phyloP scores from a whole-genome alignment of 1,140 invertebrate species.

The Pogonomyrmex californicus region DNA sequence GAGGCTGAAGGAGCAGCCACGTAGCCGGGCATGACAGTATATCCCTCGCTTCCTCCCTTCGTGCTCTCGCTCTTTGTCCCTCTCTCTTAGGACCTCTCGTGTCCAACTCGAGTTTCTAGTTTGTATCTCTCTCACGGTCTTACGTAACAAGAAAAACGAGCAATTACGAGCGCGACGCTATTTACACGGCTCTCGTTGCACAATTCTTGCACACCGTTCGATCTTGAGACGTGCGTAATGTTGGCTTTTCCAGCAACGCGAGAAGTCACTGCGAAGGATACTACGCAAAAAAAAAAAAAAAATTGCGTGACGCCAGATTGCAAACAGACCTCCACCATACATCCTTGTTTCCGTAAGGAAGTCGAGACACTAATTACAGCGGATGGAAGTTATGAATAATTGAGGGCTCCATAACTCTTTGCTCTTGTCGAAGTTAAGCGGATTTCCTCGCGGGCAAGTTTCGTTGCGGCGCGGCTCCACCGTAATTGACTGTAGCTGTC shows the following conservation, averaged over 20 bases:
- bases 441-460: constrained; percentile 30
- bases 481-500: constrained; percentile 8
- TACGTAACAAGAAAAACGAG: constrained; percentile 35
- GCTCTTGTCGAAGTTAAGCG: constrained; percentile 37
- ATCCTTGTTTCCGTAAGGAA: neutral
- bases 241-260: neutral
- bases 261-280: neutral
- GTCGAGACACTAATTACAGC: neutral
- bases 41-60: constrained; percentile 18
- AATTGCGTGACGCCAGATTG: neutral
- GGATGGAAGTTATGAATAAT: constrained; percentile 12
- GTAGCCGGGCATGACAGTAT: constrained; percentile 24
- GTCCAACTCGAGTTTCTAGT: constrained; percentile 37
- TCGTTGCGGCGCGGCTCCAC: neutral
- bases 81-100: neutral
- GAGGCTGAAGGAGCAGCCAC: constrained; percentile 29
- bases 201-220: constrained; percentile 16
- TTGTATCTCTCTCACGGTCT: constrained; percentile 47
- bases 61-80: neutral
- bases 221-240: neutral
- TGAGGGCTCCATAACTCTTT: constrained; percentile 12
- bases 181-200: constrained; percentile 39
- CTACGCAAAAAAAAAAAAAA: neutral
- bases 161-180: constrained; percentile 39
- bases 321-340: neutral